phyloP scores from a whole-genome alignment of 2,797 vertebrate species.

The Philypnodon macrostomus region DNA sequence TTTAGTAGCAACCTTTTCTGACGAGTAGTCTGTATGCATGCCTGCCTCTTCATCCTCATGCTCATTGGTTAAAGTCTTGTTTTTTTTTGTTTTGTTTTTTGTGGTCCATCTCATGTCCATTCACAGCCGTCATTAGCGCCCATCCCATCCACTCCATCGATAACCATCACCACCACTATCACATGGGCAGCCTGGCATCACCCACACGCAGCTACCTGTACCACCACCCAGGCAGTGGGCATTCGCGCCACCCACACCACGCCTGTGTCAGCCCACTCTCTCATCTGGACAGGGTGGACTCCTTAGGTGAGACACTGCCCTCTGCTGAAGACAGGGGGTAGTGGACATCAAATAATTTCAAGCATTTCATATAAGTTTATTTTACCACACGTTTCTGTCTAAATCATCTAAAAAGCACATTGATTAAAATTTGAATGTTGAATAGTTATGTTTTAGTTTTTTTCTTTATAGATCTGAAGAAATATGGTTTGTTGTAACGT shows the following conservation, averaged over 20 bases:
- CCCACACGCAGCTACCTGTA: constrained; percentile 92
- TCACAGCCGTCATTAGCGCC: constrained; percentile 98
- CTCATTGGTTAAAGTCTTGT: constrained; percentile 43
- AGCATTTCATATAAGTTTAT: not conserved
- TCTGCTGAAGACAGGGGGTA: constrained; percentile 42
- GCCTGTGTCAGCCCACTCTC: constrained; percentile 85
- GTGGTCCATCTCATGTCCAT: constrained; percentile 85
- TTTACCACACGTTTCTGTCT: no score
- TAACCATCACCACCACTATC: constrained; percentile 99
- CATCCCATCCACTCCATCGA: constrained; percentile 99
- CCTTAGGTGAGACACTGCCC: constrained; percentile 88
- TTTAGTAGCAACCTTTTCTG: not conserved
- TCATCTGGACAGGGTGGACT: constrained; percentile 94
- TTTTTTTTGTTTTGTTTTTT: no score
- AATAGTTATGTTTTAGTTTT: no score
- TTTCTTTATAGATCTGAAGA: no score
- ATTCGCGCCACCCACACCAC: constrained; percentile 76
- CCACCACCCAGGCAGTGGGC: constrained; percentile 84
- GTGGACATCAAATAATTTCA: constrained; percentile 3
- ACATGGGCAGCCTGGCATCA: constrained; percentile 95
- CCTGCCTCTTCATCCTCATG: constrained; percentile 25
- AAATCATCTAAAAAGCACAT: no score
- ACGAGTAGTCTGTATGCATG: constrained; percentile 19
- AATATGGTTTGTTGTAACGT: no score
- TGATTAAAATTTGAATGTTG: no score